A percentile compares a stretch with the other conserved stretches of the same genome.
Evolutionary conservation across 2,113 vertebrate species (phyloP).

Genomic region (Trematocara zebra): DNA sequence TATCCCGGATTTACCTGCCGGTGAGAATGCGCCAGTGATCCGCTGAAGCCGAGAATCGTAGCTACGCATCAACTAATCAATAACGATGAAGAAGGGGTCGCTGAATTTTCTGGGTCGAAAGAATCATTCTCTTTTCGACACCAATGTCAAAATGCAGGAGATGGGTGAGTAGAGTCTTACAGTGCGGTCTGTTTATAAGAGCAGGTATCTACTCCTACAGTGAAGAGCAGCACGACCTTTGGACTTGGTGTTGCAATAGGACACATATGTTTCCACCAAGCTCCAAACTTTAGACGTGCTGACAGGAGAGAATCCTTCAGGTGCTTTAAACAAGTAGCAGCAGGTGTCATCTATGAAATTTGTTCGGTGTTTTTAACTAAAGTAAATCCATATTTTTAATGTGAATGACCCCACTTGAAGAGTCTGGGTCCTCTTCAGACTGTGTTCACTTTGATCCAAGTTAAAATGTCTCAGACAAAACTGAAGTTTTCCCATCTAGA

Average conservation of each 20-base stretch:
- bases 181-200: not conserved
- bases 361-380: not conserved
- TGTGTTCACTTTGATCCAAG: not conserved
- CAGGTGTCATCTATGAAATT: not conserved
- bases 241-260: slow-evolving; percentile 19
- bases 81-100: slow-evolving; percentile 64
- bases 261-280: not conserved
- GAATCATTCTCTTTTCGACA: slow-evolving; percentile 67
- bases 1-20: slow-evolving; percentile 6
- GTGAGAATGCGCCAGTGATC: slow-evolving; percentile 18
- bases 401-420: not conserved
- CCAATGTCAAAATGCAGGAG: slow-evolving; percentile 59
- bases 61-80: not conserved
- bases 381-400: not conserved
- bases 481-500: not conserved
- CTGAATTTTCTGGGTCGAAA: slow-evolving; percentile 64
- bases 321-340: not conserved
- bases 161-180: slow-evolving; percentile 59
- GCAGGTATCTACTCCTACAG: not conserved
- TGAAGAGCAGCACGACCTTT: slow-evolving; percentile 22
- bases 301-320: not conserved
- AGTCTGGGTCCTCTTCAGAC: not conserved
- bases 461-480: not conserved
- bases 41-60: not conserved
- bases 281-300: not conserved